Percentiles rank a stretch among this genome's conserved stretches.
Conservation (phyloP, 1,140 invertebrate species). For the Heliconius himera region DNA sequence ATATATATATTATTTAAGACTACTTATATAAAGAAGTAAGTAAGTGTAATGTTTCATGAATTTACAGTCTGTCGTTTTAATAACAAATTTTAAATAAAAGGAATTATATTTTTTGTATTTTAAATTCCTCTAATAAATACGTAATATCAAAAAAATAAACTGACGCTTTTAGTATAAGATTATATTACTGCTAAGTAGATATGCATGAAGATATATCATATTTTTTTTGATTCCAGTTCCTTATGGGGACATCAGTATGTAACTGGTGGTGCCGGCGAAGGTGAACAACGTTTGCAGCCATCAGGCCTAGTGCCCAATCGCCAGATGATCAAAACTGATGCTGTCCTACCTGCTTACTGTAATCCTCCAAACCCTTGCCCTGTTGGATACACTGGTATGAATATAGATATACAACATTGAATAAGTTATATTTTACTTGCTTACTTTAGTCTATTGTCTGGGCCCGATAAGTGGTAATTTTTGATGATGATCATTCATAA, state of each 20-base stretch:
- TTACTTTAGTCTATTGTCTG: background rate
- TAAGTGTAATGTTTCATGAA: too few relatives aligned
- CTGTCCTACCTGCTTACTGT: slow-evolving; percentile 97
- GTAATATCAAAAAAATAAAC: too few relatives aligned
- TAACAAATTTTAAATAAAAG: too few relatives aligned
- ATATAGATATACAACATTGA: background rate
- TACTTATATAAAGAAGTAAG: too few relatives aligned
- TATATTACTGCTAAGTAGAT: too few relatives aligned
- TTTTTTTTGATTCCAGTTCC: slow-evolving; percentile 76
- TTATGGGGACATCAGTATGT: slow-evolving; percentile 93
- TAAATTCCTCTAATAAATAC: too few relatives aligned
- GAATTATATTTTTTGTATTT: too few relatives aligned
- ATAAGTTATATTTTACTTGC: background rate
- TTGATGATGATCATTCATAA: background rate
- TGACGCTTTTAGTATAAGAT: too few relatives aligned
- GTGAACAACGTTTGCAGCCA: slow-evolving; percentile 85
- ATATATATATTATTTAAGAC: too few relatives aligned
- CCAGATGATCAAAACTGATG: slow-evolving; percentile 93
- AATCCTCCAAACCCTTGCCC: slow-evolving; percentile 99
- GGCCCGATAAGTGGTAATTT: background rate
- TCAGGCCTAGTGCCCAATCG: slow-evolving; percentile 83
- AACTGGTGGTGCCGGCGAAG: slow-evolving; percentile 89
- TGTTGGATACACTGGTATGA: slow-evolving; percentile 88
- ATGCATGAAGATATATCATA: background rate
- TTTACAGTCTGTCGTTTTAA: too few relatives aligned